A percentile compares a stretch with the other conserved stretches of the same genome.
These are phyloP conservation scores for Protomyctophum bolini DNA, from an alignment of 2,113 vertebrate genomes.

Conservation along the genomic window DNA sequence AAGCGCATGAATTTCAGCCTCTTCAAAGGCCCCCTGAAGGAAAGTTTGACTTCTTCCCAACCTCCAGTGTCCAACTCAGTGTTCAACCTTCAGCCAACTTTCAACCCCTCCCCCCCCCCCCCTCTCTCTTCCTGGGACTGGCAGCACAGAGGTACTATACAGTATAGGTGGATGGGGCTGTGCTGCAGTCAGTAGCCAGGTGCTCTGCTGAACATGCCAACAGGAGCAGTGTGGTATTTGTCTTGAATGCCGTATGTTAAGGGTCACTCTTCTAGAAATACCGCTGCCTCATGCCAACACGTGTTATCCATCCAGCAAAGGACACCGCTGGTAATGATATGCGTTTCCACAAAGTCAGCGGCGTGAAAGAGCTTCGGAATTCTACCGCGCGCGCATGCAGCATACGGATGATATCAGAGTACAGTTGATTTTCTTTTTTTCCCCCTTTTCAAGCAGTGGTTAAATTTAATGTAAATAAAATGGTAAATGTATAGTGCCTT, in stretches of 20 bases:
- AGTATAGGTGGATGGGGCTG: not conserved
- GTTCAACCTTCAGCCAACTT: constrained; percentile 18
- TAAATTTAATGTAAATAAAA: too few relatives aligned
- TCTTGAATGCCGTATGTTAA: constrained; percentile 8
- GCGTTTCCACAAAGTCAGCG: constrained; percentile 1
- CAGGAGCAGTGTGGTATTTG: constrained; percentile 7
- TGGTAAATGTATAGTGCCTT: too few relatives aligned
- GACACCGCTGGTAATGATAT: not conserved
- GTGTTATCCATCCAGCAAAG: not conserved
- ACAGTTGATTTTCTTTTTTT: too few relatives aligned
- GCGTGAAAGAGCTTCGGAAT: not conserved
- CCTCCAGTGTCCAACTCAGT: not conserved
- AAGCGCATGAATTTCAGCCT: not conserved
- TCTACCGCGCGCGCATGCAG: too few relatives aligned
- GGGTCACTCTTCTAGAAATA: not conserved
- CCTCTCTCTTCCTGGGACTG: not conserved
- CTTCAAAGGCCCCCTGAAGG: not conserved
- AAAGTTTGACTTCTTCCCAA: not conserved
- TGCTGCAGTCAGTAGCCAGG: not conserved
- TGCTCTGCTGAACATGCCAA: not conserved
- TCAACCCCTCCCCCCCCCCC: not conserved
- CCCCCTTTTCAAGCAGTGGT: too few relatives aligned
- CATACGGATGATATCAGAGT: too few relatives aligned
- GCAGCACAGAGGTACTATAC: not conserved
- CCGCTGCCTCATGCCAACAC: not conserved